Evolutionary conservation across 2,888 invertebrate species (phyloP).

Genomic region (Hecatera dysodea): DNA sequence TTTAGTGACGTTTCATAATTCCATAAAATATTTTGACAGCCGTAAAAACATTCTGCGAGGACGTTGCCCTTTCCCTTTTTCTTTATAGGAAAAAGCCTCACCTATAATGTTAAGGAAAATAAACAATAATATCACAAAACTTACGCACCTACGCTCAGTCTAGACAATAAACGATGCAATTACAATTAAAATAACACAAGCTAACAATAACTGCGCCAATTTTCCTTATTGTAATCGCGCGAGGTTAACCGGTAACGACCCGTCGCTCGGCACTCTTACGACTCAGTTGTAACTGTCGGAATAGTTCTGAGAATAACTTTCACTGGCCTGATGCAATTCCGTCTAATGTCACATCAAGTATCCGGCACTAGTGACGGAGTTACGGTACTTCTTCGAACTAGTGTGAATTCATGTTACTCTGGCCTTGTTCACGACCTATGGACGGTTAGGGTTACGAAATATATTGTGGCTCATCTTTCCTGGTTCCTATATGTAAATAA

Average conservation of each 20-base stretch:
- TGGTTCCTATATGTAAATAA: too few species aligned
- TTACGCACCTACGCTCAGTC: slow-evolving; percentile 32
- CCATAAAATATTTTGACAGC: not conserved
- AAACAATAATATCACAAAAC: slow-evolving; percentile 3
- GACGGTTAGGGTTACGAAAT: slow-evolving; percentile 18
- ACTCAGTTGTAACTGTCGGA: not conserved
- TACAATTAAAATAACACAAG: slow-evolving; percentile 7
- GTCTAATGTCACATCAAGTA: slow-evolving; percentile 39
- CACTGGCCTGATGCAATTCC: slow-evolving; percentile 61
- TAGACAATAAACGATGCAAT: slow-evolving; percentile 44
- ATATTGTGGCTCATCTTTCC: slow-evolving; percentile 4
- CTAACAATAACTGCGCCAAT: slow-evolving; percentile 24
- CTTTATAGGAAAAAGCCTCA: not conserved
- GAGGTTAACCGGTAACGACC: slow-evolving; percentile 18
- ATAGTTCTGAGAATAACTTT: slow-evolving; percentile 62
- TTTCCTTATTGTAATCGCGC: slow-evolving; percentile 45
- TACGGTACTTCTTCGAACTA: slow-evolving; percentile 21
- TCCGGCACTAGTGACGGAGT: slow-evolving; percentile 17
- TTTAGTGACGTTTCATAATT: too few species aligned
- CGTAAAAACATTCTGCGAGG: not conserved
- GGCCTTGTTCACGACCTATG: slow-evolving; percentile 32
- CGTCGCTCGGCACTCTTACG: slow-evolving; percentile 10
- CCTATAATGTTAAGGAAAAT: not conserved
- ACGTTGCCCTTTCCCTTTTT: too few species aligned
- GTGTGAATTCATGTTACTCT: slow-evolving; percentile 19